Evolutionary conservation across 2,888 invertebrate species (phyloP).

Genomic region (Mongoloraphidia duomilia): DNA sequence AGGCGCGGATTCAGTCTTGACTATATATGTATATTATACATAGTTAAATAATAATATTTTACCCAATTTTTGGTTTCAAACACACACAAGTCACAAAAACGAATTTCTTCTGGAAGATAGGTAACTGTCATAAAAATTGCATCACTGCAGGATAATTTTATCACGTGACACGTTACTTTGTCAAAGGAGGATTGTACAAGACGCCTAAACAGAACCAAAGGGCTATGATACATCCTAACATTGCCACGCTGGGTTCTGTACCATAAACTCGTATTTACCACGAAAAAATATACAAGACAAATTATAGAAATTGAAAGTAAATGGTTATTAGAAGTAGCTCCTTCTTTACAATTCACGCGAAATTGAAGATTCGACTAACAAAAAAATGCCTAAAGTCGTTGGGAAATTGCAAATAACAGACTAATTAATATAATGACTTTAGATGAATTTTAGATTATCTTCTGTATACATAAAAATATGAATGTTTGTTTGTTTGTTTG

Average conservation of each 20-base stretch:
- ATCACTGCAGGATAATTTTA: conserved; percentile 97
- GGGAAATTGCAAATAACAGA: conserved; percentile 44
- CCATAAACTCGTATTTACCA: conserved; percentile 94
- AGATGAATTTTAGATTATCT: too few species aligned
- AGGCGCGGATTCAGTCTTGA: too few species aligned
- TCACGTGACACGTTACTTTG: conserved; percentile 85
- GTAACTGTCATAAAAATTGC: too few species aligned
- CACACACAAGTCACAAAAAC: too few species aligned
- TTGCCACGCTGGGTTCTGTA: conserved; percentile 93
- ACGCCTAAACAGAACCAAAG: conserved; percentile 97
- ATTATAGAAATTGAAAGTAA: conserved; percentile 94
- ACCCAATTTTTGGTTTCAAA: too few species aligned
- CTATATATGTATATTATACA: too few species aligned
- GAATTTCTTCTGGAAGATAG: too few species aligned
- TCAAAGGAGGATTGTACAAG: conserved; percentile 89
- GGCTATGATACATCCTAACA: conserved; percentile 95
- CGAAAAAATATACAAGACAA: conserved; percentile 98
- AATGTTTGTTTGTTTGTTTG: too few species aligned
- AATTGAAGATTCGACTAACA: conserved; percentile 86
- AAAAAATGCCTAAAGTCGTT: conserved; percentile 92
- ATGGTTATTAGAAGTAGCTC: conserved; percentile 96
- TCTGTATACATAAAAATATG: too few species aligned
- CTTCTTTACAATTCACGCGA: conserved; percentile 94
- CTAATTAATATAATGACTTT: not conserved
- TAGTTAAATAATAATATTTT: too few species aligned